Evolutionary conservation across 1,140 invertebrate genomes (phyloP), one percentile per base, ranked within the genome.

Genomic region (Drosophila nannoptera): DNA sequence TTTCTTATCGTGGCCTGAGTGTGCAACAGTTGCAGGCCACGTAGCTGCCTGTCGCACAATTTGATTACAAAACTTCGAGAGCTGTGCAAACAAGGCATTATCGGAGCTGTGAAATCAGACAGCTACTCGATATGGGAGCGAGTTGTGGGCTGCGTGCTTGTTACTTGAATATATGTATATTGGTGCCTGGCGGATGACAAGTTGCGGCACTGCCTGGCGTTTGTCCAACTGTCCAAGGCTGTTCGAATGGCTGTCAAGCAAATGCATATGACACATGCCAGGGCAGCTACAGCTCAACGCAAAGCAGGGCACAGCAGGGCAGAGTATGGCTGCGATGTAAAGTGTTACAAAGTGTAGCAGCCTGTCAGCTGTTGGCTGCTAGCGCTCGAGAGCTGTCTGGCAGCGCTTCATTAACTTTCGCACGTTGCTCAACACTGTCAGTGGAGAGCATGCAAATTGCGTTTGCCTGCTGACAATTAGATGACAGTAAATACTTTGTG

Each of bases 211-310:
- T 40, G 22, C 36, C 53, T 40, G 22, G 31, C 16, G 52, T 46
- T 53, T 61, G 68, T 73, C 60, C 76, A 75, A 73, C 55, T 75
- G 31, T 75, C 52, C 46, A 73, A 73, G 52, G 61, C 36, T 61
- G 58, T 6, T 54, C 16, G 12, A 36, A 55, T 40, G 43, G 61
- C 54, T 74, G 75, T 77, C 75, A 65, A 52, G 72, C 75, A 78
- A 76, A 78, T 76, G 80, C 80, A 83, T 70, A 78, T 84, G 80
- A 84, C 80, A 78, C 80, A 78, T 83, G 80, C 74, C 80, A 68
- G 59, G 42, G 29, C 31, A 66, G 14, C 29, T 22, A 33, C 56
- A 54, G 40, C 54, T 45, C 42, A 59, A 59, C 22, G 22, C 22
- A 22, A 22, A 22, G 3, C 22, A 22, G 22, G 22, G 22, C 22